Conservation (phyloP, 1,140 invertebrate species). For the Drosophila auraria region DNA sequence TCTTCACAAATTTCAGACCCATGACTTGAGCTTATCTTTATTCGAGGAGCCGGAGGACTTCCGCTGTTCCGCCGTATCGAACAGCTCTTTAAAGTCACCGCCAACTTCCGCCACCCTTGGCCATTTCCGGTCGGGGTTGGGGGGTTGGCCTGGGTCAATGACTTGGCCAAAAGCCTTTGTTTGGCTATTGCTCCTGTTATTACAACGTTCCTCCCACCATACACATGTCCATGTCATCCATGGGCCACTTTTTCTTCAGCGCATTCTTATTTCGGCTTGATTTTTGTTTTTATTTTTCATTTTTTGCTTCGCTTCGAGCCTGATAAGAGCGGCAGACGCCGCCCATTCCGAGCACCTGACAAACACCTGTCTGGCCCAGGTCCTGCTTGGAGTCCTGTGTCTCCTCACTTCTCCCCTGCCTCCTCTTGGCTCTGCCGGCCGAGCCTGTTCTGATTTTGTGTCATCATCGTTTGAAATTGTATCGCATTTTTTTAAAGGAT, state of each 20-base stretch:
- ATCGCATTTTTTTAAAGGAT: conserved; percentile 82
- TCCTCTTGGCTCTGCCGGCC: conserved; percentile 24
- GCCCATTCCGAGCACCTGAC: conserved; percentile 51
- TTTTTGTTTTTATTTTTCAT: conserved; percentile 6
- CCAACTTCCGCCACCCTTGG: conserved; percentile 11
- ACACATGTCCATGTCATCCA: conserved; percentile 11
- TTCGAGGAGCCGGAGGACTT: conserved; percentile 6
- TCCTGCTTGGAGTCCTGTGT: conserved; percentile 3
- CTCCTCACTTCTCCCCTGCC: not conserved
- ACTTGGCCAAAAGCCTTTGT: conserved; percentile 62
- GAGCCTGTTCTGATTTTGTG: conserved; percentile 65
- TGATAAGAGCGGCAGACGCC: conserved; percentile 65
- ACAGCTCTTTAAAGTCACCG: conserved; percentile 27
- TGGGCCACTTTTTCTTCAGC: conserved; percentile 60
- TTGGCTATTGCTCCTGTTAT: conserved; percentile 67
- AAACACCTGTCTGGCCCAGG: conserved; percentile 77
- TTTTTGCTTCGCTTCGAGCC: not conserved
- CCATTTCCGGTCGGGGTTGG: not conserved
- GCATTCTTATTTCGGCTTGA: conserved; percentile 33
- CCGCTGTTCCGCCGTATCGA: conserved; percentile 19
- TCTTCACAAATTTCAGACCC: not conserved
- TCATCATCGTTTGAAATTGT: conserved; percentile 80
- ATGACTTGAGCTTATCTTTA: conserved; percentile 7
- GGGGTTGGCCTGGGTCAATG: conserved; percentile 58
- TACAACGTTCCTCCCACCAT: conserved; percentile 31